A percentile compares a stretch with the other conserved stretches of the same genome.
phyloP scores from a whole-genome alignment of 2,888 invertebrate genomes.

The Drosophila fungiperda region DNA sequence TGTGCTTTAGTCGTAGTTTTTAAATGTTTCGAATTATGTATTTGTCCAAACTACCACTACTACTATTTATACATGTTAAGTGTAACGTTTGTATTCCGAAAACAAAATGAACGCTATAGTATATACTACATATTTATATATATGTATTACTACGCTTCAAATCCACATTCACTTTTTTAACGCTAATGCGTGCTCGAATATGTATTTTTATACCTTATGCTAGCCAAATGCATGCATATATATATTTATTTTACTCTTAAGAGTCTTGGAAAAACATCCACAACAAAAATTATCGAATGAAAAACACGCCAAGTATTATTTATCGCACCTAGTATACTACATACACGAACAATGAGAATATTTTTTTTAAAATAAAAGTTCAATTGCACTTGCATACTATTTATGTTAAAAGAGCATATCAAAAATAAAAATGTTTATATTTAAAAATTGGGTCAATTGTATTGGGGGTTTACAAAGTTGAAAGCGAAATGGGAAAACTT shows the following conservation, averaged over 20 bases:
- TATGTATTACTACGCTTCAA: neutral
- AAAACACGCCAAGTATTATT: constrained; percentile 71
- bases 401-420: constrained; percentile 47
- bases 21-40: constrained; percentile 28
- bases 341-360: constrained; percentile 32
- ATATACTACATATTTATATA: neutral
- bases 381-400: constrained; percentile 55
- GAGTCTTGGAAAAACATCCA: constrained; percentile 41
- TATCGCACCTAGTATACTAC: constrained; percentile 61
- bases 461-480: neutral
- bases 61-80: constrained; percentile 40
- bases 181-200: constrained; percentile 43
- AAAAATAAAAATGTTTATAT: constrained; percentile 6
- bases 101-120: neutral
- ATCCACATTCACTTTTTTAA: constrained; percentile 2
- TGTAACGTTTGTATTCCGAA: constrained; percentile 36
- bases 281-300: constrained; percentile 9
- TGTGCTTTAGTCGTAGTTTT: constrained; percentile 60
- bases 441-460: neutral
- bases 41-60: constrained; percentile 22
- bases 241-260: constrained; percentile 10
- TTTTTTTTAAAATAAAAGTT: constrained; percentile 54
- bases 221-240: constrained; percentile 52
- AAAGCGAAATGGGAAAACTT: no score
- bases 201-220: constrained; percentile 61